Base-by-base conservation (phyloP, 92 coral and sea anemone species). In the Paramuricea clavata region DNA sequence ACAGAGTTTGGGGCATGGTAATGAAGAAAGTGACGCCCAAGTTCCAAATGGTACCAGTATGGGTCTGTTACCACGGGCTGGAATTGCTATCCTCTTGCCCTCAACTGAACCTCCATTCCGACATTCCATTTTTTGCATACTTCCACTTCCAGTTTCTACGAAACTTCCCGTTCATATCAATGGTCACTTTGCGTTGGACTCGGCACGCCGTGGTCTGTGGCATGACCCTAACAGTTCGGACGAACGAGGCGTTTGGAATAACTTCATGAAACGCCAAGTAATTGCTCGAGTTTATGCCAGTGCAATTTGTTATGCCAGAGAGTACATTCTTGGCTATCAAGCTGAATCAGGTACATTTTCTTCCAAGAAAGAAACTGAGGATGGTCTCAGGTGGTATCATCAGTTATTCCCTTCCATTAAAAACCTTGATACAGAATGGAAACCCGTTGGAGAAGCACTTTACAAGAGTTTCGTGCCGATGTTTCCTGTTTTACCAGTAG, bases 151-250 rank as follows among this genome's bases (percentile, higher is more conserved):
- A 0, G 85, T 82, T 13, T n/a, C 52, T 0, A 93, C 98, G 8
- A 93, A 88, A 4, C 93, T 95, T 79, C 98, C 98, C 11, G 86
- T 93, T 26, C 98, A 95, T 70, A 88, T 95, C 30, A 95, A 95
- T 70, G 98, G 98, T 8, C 98, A 95, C 76, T 95, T 95, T 76
- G 85, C 88, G 19, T 88, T 95, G 2, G 98, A 95, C 74, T 91
- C 98, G 12, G 96, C 95, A 8, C 91, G 98, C 44, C 94, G 98
- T 34, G 92, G 92, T 54, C 61, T 95, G 78, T 95, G 97, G 98
- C 87, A 74, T 21, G 98, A 93, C 43, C 71, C 56, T 0, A 61
- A 60, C 5, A 19, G 28, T 12, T 59, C 73, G 17, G 72, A 79
- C 25, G 56, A 59, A 22, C 84, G 84, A 59, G 67, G 77, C 36